Base-by-base conservation (phyloP, 2,888 invertebrate species). In the Orthonevra nobilis region DNA sequence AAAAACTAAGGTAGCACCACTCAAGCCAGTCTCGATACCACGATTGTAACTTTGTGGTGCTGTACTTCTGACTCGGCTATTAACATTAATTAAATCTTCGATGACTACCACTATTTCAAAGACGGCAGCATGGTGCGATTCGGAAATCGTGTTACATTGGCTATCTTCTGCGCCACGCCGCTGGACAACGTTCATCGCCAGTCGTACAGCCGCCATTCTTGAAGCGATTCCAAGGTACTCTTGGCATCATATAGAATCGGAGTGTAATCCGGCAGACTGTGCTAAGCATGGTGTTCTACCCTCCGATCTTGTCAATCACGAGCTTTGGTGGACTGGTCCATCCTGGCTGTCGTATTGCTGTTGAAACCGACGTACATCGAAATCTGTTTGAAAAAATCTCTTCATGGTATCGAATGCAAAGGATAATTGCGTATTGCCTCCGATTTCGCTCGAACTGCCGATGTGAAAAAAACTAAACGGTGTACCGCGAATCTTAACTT, bases 111-210 rank as follows among this genome's bases (percentile, higher is more conserved):
- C 19, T 6, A 20, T 40, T 9, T 15, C 9, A n/a, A 48, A 12
- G 4, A 23, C 3, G 2, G 34, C 32, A 30, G 72, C 72, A 23
- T 82, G 81, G 81, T 81, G 83, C 0, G 85, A 86, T 61, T 86
- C 84, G 0, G 82, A 81, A 10, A 83, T 85, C 5, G 83, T 83
- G 1, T 50, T 85, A 1, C 64, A 75, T 20, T 86, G 86, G 85
- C 48, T 86, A 1, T 69, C 70, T 2, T 30, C 66, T 19, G 75
- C 77, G 2, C 81, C 74, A 58, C n/a, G n/a, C n/a, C n/a, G n/a
- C n/a, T n/a, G n/a, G n/a, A n/a, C n/a, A n/a, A n/a, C n/a, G n/a
- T n/a, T 77, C 30, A 72, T 79, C 0, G 68, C 68, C 26, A 82
- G 81, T 26, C 36, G 79, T 3, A 82, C 74, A 34, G 64, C 81